Base-by-base conservation (phyloP, 1,140 invertebrate genomes). In the Temnothorax longispinosus region DNA sequence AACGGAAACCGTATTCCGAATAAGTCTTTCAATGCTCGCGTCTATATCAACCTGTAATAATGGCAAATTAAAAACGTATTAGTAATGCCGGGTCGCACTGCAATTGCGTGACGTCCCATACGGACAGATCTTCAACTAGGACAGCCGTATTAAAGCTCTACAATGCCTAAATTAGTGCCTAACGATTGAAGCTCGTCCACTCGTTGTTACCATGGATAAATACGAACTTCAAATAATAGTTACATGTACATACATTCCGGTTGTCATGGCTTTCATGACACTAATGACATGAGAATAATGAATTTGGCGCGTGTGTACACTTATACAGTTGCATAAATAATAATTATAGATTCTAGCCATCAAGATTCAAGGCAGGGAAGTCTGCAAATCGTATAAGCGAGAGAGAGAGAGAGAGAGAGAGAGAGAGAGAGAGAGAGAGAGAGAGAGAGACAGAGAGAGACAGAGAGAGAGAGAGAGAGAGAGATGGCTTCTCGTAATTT, bases 21-120 rank as follows among this genome's bases (percentile, higher is more conserved):
- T 21, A 38, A 38, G 13, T 67, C 18, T 67, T 38, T 52, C 11
- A 3, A 78, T 52, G 10, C 32, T 38, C 13, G 7, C 44, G 13
- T 52, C 15, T 50, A 65, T 50, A 65, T 64, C 3, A 67, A 52
- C 15, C 2, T 1, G 3, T 80, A 41, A 80, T 67, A 7, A 50
- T 21, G 7, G 27, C 27, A 80, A 80, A 65, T 78, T 67, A 67
- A 80, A 67, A 67, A 27, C 18, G 52, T 21, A 67, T 76, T 27
- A 41, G 13, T 67, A 67, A 54, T 38, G 13, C 8, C 15, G 8
- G 35, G 13, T 67, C 32, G 15, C 35, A 67, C 18, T 52, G n/a
- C 6, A 38, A 52, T 67, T 38, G 13, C 60, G 18, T 78, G 44
- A 78, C 7, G 0, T 78, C 10, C 41, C 6, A 7, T 65, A 65